These are phyloP conservation scores for Pogonus chalceus DNA, from an alignment of 1,140 invertebrate genomes.

Conservation along the genomic window DNA sequence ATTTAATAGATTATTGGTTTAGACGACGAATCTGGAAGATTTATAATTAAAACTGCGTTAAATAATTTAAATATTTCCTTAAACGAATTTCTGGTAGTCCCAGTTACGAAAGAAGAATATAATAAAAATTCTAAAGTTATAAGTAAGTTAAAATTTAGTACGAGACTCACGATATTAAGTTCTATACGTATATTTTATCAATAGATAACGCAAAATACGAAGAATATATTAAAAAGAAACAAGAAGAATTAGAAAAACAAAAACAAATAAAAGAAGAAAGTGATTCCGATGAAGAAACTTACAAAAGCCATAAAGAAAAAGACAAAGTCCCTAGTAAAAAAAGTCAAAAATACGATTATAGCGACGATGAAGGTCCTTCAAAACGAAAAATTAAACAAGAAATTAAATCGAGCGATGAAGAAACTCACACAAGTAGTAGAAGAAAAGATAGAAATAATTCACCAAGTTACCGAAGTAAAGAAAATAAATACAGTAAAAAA, in stretches of 20 bases:
- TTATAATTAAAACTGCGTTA: slow-evolving; percentile 69
- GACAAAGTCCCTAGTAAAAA: no score
- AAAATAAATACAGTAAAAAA: no score
- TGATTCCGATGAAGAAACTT: slow-evolving; percentile 17
- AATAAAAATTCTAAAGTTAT: slow-evolving; percentile 68
- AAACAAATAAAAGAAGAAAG: slow-evolving; percentile 20
- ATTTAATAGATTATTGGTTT: slow-evolving; percentile 66
- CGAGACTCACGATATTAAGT: no score
- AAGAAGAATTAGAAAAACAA: slow-evolving; percentile 24
- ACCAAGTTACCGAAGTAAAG: no score
- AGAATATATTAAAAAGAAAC: slow-evolving; percentile 43
- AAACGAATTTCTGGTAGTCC: slow-evolving; percentile 64
- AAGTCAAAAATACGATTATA: no score
- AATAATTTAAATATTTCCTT: slow-evolving; percentile 57
- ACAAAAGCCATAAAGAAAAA: slow-evolving; percentile 14
- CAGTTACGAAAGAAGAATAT: slow-evolving; percentile 70
- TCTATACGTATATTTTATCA: slow-evolving; percentile 1
- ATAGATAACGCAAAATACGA: slow-evolving; percentile 57
- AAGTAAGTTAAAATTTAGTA: slow-evolving; percentile 46
- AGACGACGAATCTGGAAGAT: slow-evolving; percentile 72
- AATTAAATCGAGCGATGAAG: slow-evolving; percentile 16
- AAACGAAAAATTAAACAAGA: slow-evolving; percentile 13
- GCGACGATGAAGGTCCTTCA: slow-evolving; percentile 15
- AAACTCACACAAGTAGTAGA: no score
- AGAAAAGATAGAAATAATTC: slow-evolving; percentile 19